phyloP scores from a whole-genome alignment of 2,888 invertebrate genomes.

The Euplagia quadripunctaria region DNA sequence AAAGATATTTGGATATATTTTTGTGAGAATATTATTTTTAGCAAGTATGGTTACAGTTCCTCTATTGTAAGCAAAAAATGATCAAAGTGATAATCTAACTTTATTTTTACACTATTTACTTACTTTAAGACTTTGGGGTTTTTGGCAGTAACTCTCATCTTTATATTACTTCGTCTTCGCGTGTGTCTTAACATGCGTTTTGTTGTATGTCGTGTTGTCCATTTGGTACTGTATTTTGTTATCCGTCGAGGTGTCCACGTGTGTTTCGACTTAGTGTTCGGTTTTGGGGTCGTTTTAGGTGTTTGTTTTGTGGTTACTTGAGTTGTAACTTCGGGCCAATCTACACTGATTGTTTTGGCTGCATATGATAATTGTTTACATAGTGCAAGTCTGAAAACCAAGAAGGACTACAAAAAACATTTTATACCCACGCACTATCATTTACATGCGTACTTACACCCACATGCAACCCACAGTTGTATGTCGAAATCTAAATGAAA shows the following conservation, averaged over 20 bases:
- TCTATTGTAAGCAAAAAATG: not conserved
- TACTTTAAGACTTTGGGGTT: not conserved
- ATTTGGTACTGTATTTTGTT: not conserved
- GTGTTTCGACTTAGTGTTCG: not conserved
- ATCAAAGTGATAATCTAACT: not conserved
- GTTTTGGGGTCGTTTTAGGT: not conserved
- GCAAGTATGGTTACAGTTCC: too few species aligned
- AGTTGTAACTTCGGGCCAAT: not conserved
- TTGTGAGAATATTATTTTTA: too few species aligned
- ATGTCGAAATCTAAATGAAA: not conserved
- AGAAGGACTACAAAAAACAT: not conserved
- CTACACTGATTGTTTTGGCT: not conserved
- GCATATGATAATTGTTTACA: not conserved
- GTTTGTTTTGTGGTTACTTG: too few species aligned
- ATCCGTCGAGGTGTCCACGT: not conserved
- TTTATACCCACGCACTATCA: not conserved
- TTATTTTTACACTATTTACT: not conserved
- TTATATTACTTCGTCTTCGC: not conserved
- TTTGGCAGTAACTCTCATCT: not conserved
- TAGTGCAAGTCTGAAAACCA: slow-evolving; percentile 7
- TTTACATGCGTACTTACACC: too few species aligned
- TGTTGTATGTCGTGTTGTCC: not conserved
- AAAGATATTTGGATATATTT: too few species aligned
- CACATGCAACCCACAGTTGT: too few species aligned
- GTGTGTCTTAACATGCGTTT: not conserved